Percentiles rank a stretch among this genome's conserved stretches.
Evolutionary conservation across 1,140 invertebrate genomes (phyloP).

Genomic region (Bombus superbus): DNA sequence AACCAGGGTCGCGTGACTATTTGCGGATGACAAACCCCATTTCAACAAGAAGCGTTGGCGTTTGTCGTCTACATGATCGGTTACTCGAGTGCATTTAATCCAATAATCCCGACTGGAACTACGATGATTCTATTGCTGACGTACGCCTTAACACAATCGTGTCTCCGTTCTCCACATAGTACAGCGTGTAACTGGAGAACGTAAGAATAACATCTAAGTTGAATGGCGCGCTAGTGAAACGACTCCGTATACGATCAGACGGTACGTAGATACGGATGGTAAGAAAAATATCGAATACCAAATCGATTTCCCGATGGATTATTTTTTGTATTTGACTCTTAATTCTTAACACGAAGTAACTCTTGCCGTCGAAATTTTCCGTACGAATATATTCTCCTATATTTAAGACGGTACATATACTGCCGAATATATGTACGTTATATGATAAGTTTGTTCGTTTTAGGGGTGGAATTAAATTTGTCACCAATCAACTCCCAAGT

Average conservation of each 20-base stretch:
- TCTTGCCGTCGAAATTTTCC: background rate
- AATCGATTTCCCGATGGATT: background rate
- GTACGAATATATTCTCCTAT: background rate
- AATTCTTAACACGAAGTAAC: background rate
- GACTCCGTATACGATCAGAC: background rate
- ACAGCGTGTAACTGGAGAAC: background rate
- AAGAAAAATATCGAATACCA: background rate
- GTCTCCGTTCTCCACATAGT: background rate
- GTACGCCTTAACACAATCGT: constrained; percentile 13
- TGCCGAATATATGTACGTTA: background rate
- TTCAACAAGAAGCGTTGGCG: constrained; percentile 32
- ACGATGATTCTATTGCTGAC: constrained; percentile 53
- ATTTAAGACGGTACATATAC: background rate
- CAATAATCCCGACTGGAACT: constrained; percentile 59
- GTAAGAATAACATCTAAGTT: background rate
- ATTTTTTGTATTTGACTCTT: background rate
- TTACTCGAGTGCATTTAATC: constrained; percentile 64
- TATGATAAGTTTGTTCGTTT: background rate
- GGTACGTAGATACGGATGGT: background rate
- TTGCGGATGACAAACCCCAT: constrained; percentile 62
- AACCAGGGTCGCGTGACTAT: constrained; percentile 60
- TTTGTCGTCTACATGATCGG: constrained; percentile 53
- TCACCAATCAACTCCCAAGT: background rate
- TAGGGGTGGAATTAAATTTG: background rate
- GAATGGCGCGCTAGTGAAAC: background rate